Conservation (phyloP, 2,113 vertebrate species). For the Ardeotis arabs region DNA sequence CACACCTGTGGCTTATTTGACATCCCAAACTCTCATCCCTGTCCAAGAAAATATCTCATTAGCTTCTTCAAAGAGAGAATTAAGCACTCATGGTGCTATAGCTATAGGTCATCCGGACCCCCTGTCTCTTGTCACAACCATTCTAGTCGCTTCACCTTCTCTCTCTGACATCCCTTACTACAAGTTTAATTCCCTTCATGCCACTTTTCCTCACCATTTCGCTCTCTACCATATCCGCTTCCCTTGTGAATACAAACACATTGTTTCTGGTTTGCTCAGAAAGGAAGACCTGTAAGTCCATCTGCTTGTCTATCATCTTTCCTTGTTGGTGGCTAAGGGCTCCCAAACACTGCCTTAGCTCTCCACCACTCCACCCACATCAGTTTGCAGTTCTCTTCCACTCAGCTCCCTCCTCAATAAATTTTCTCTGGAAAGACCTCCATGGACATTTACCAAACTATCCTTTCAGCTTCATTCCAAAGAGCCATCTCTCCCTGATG, state of each 20-base stretch:
- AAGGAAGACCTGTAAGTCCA: neutral
- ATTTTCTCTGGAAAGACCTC: neutral
- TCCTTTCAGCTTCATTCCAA: neutral
- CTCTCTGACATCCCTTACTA: neutral
- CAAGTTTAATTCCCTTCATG: neutral
- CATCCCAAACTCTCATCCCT: neutral
- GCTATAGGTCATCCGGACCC: neutral
- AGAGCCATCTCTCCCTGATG: neutral
- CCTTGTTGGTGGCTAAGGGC: neutral
- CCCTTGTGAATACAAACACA: fast-evolving
- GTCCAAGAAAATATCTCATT: neutral
- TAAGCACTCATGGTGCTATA: neutral
- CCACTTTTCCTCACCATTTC: neutral
- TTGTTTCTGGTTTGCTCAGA: neutral
- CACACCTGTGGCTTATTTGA: neutral
- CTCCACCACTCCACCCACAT: neutral
- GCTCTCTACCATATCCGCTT: neutral
- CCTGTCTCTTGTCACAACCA: neutral
- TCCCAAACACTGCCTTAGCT: neutral
- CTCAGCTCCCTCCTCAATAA: neutral
- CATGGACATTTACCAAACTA: neutral
- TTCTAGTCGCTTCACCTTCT: neutral
- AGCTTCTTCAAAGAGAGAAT: neutral
- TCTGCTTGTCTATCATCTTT: neutral
- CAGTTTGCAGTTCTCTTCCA: neutral